Evolutionary conservation across 2,113 vertebrate genomes (phyloP).

Genomic region (Nibea coibor): DNA sequence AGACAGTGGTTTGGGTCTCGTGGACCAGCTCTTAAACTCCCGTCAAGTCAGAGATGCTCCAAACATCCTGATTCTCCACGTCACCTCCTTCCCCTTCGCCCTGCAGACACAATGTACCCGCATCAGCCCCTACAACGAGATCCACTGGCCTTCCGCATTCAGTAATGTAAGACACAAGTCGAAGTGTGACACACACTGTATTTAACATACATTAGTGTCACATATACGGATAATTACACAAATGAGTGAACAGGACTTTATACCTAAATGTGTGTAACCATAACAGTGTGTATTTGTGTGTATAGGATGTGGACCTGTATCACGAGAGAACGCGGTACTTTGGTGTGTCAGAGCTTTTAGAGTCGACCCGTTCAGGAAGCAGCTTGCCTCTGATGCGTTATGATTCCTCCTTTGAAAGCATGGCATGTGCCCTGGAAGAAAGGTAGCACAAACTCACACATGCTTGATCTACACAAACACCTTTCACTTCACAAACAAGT

Average conservation of each 20-base stretch:
- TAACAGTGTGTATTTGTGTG: conserved; percentile 15
- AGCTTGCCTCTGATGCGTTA: conserved; percentile 93
- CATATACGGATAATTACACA: not conserved
- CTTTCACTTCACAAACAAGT: not conserved
- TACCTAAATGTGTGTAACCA: not conserved
- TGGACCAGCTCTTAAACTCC: conserved; percentile 94
- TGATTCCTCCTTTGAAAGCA: conserved; percentile 96
- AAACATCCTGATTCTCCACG: conserved; percentile 95
- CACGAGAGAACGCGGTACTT: conserved; percentile 94
- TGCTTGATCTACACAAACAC: conserved; percentile 13
- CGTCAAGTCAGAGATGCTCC: conserved; percentile 91
- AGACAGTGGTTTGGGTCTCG: conserved; percentile 87
- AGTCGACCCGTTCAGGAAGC: conserved; percentile 92
- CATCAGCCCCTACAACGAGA: conserved; percentile 96
- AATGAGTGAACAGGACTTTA: not conserved
- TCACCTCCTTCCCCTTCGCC: conserved; percentile 96
- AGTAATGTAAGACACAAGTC: conserved; percentile 86
- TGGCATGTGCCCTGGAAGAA: conserved; percentile 92
- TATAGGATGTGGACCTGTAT: conserved; percentile 91
- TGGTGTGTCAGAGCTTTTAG: conserved; percentile 93
- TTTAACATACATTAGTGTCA: not conserved
- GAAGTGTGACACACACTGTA: not conserved
- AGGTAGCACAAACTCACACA: conserved; percentile 82
- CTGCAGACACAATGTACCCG: conserved; percentile 95
- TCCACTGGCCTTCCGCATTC: conserved; percentile 94